Conservation (phyloP, 2,797 vertebrate genomes). For the Vireo griseus region DNA sequence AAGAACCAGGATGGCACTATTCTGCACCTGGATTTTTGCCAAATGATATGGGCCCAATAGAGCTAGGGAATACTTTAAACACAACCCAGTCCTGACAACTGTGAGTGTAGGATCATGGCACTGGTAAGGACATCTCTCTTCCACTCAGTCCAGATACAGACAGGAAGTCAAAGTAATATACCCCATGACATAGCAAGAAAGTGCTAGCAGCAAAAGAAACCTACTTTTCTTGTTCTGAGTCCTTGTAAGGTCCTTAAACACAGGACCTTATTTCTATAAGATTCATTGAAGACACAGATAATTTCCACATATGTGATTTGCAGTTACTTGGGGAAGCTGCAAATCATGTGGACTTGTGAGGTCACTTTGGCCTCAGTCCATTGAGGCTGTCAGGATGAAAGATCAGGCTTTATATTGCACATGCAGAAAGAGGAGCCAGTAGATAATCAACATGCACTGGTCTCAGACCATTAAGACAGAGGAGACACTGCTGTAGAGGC, state of each 20-base stretch:
- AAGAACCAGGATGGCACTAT: not conserved
- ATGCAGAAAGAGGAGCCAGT: not conserved
- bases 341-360: not conserved
- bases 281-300: not conserved
- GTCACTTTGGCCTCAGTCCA: not conserved
- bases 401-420: not conserved
- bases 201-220: not conserved
- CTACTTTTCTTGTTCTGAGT: not conserved
- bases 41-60: not conserved
- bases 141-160: not conserved
- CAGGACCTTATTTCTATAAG: not conserved
- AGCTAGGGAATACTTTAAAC: not conserved
- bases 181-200: not conserved
- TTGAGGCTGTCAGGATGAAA: not conserved
- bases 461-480: not conserved
- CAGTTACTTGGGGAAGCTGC: not conserved
- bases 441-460: not conserved
- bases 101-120: rapidly evolving
- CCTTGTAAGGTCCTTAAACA: not conserved
- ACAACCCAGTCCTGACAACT: not conserved
- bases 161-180: not conserved
- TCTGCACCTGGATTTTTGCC: not conserved
- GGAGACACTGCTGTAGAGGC: not conserved
- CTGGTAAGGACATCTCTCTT: not conserved
- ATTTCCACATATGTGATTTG: not conserved